Base-by-base conservation (phyloP, 2,113 vertebrate species). In the Orycteropus afer region DNA sequence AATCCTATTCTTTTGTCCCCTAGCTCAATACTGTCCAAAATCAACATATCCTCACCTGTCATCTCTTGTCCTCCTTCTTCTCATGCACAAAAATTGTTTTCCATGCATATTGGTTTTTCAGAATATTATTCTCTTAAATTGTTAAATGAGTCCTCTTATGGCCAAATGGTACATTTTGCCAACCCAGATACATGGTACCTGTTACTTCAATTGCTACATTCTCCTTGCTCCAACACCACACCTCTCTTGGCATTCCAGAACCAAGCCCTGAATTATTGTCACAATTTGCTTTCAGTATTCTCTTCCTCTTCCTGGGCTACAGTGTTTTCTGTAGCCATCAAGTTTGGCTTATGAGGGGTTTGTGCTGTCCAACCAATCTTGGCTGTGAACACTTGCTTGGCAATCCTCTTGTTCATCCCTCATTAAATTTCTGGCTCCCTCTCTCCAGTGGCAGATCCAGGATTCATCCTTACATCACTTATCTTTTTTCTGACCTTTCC, bases 361-460 rank as follows among this genome's bases (percentile, higher is more conserved):
- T 32, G 49, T 76, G 89, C 90, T 63, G n/a, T 93, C 95, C 96
- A 96, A 90, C 47, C 82, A 95, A 97, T 93, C 90, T 95, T 97
- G 96, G 96, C 94, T 37, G 47, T 61, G 45, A 86, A 82, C 69
- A 32, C 69, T 83, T 73, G 42, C 78, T 95, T 97, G 94, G 94
- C 91, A 97, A 63, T 12, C 15, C 4, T 85, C 53, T 40, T 69
- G 15, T 94, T 94, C 78, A 94, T 96, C 74, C 81, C 47, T 93
- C 93, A 83, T 22, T 92, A 89, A 29, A 53, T 90, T 96, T 90
- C 87, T 97, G 95, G 86, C 84, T 93, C 25, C 22, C 27, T 40
- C 42, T 76, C 23, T 67, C 71, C 40, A 93, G 23, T 63, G 12
- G 14, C 53, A 88, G 55, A 90, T 73, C n/a, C 23, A 93, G 45